Evolutionary conservation across 2,113 vertebrate species (phyloP), one percentile per base, ranked within the genome.

Genomic region (Dromaius novaehollandiae): DNA sequence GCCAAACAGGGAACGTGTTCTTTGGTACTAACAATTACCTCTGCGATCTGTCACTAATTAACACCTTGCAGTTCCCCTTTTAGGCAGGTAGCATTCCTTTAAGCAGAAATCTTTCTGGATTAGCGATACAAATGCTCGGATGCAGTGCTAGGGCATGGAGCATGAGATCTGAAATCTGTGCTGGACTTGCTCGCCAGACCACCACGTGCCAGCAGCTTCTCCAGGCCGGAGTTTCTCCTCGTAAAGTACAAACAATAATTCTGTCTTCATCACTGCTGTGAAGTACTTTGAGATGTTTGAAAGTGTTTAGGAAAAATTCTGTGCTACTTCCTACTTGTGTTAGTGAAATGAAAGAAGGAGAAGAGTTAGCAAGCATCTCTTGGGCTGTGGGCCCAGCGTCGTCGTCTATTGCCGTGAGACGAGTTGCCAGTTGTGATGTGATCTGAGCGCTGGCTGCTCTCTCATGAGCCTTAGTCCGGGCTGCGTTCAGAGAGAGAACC

Each of bases 141-240:
- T 25, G 50, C 48, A 1, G 3, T 5, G 26, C 9, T 56, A 36
- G 48, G 55, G 7, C 26, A 26, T 1, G 2, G 25, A 34, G 26
- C 1, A 8, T 50, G 75, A 44, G 18, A 14, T 7, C 48, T 69
- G 56, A 63, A 50, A 18, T 34, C 32, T 0, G 0, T 25, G 50
- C 10, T 48, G 77, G 82, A 46, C 24, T 61, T 58, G 40, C 87
- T 53, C 1, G 0, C 42, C 13, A 21, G 64, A 77, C 15, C 22
- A 8, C 36, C 1, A 0, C 17, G 19, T n/a, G 24, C 7, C 68
- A 48, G 55, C n/a, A 28, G 0, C 46, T 48, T 36, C 61, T 55
- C 12, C 1, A 2, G 13, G 58, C 2, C 1, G 17, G 30, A 1
- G 2, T 6, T 48, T 48, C 18, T 36, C 7, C 13, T 0, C 3